These are phyloP conservation scores for Ochotona curzoniae DNA, from an alignment of 2,113 vertebrate genomes.

Conservation along the genomic window DNA sequence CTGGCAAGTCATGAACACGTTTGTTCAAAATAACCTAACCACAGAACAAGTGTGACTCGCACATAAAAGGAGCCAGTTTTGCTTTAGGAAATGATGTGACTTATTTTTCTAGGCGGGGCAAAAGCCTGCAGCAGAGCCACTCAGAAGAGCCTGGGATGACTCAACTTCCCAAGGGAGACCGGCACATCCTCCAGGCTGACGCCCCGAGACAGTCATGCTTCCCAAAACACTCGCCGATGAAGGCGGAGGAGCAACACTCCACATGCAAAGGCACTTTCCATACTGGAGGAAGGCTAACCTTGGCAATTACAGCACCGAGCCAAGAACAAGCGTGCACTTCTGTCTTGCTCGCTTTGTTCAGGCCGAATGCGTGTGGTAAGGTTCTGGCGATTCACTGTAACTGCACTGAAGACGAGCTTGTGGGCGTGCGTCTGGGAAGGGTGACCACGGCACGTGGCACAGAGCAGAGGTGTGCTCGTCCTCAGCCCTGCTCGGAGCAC, in stretches of 20 bases:
- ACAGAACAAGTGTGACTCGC: background rate
- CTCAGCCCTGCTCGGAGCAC: too few species aligned
- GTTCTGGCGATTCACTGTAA: background rate
- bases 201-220: background rate
- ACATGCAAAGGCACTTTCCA: slow-evolving; percentile 34
- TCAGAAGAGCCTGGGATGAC: slow-evolving; percentile 81
- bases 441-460: too few species aligned
- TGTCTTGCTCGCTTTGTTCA: slow-evolving; percentile 23
- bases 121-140: slow-evolving; percentile 70
- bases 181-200: slow-evolving; percentile 35
- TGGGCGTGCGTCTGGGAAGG: background rate
- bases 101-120: slow-evolving; percentile 58
- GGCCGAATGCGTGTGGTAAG: background rate
- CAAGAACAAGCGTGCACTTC: background rate
- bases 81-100: slow-evolving; percentile 57
- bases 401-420: background rate
- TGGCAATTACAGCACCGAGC: slow-evolving; percentile 24
- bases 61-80: slow-evolving; percentile 26
- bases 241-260: background rate
- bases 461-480: too few species aligned
- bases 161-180: slow-evolving; percentile 79
- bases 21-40: background rate
- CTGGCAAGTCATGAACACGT: slow-evolving; percentile 22
- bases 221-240: slow-evolving; percentile 55
- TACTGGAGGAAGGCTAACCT: slow-evolving; percentile 35